A percentile compares a stretch with the other conserved stretches of the same genome.
phyloP scores from a whole-genome alignment of 2,113 vertebrate species.

The Colius striatus region DNA sequence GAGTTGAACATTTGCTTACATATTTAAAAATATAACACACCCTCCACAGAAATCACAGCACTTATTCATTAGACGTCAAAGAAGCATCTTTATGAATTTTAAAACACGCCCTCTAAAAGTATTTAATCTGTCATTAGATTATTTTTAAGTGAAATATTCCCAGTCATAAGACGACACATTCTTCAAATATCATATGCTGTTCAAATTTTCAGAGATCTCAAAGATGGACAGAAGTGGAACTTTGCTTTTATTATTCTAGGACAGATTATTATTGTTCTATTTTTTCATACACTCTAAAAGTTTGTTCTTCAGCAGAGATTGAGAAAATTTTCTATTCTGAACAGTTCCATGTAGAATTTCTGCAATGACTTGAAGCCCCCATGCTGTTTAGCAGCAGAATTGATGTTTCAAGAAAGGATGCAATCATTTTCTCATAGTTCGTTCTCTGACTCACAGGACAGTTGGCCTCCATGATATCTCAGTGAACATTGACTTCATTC shows the following conservation, averaged over 20 bases:
- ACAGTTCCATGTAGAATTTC: not conserved
- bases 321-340: not conserved
- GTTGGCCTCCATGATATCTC: not conserved
- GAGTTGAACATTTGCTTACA: not conserved
- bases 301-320: not conserved
- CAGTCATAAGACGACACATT: not conserved
- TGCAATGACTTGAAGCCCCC: not conserved
- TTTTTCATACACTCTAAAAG: not conserved
- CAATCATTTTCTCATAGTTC: not conserved
- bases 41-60: not conserved
- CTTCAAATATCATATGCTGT: not conserved
- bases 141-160: not conserved
- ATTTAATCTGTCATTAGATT: not conserved
- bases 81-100: not conserved
- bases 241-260: not conserved
- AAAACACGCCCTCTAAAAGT: not conserved
- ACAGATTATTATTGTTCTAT: not conserved
- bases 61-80: not conserved
- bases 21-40: not conserved
- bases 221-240: not conserved
- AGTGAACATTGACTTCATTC: not conserved
- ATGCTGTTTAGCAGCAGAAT: rapidly evolving
- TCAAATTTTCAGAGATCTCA: not conserved
- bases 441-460: not conserved
- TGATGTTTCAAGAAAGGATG: not conserved